Base-by-base conservation (phyloP, 1,140 invertebrate species). In the Heliconius himera region DNA sequence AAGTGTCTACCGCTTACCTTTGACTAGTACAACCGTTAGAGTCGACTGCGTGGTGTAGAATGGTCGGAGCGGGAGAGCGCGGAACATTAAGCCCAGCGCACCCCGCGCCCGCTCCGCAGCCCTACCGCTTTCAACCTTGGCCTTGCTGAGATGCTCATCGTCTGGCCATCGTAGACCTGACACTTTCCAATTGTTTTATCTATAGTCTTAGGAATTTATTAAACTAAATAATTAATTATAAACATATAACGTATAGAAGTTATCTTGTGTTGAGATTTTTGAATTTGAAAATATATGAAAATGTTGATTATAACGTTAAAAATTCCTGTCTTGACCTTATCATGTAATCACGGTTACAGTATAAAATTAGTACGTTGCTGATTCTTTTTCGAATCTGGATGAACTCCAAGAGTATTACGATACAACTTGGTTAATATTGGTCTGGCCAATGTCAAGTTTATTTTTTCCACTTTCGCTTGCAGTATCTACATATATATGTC, bases 21-120 rank as follows among this genome's bases (percentile, higher is more conserved):
- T 85, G 87, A 88, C 91, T 91, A 88, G 91, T 85, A 94, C 92
- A 93, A 94, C 92, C 92, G 93, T 94, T 88, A 91, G 88, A 93
- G 90, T 91, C 92, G 91, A 94, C 92, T 93, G 92, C 93, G 89
- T 92, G 91, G 92, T 93, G 93, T 87, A 94, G 93, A 94, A 93
- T 94, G 93, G 88, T 91, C 86, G 86, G 84, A 87, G 89, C 89
- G 92, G 89, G 90, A 90, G 89, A 87, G 92, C 91, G 91, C 91
- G 83, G 88, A 88, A 85, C 91, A 87, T 91, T 92, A 92, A 90
- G 91, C 91, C 88, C 87, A 85, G 77, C 82, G 22, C 86, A 78
- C 86, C 91, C 88, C 91, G 87, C 90, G 85, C 91, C 89, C 91
- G 85, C 88, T 86, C 88, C 86, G 82, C 88, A 83, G 86, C 89